phyloP scores from a whole-genome alignment of 2,888 invertebrate genomes.

The Cyclophora punctaria region DNA sequence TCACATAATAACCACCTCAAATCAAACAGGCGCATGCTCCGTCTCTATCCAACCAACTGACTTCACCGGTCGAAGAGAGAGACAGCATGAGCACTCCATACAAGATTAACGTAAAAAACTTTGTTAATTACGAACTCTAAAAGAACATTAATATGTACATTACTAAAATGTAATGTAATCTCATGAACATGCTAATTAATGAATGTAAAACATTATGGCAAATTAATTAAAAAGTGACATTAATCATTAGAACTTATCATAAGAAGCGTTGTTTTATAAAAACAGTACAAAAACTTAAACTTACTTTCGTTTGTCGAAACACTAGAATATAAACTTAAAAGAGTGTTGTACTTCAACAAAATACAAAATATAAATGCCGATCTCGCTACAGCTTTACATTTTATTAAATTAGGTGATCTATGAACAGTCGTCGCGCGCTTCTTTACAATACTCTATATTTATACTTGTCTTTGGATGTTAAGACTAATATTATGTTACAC shows the following conservation, averaged over 20 bases:
- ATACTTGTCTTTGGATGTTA: no score
- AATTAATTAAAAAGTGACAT: conserved; percentile 11
- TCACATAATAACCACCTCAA: no score
- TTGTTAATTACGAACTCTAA: no score
- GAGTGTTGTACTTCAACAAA: conserved; percentile 11
- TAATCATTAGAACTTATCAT: conserved; percentile 20
- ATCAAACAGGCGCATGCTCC: no score
- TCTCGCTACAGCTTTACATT: conserved; percentile 32
- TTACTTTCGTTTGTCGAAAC: conserved; percentile 8
- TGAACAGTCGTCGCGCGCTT: no score
- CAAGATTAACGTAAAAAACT: no score
- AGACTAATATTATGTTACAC: conserved; percentile 5
- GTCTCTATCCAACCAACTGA: no score
- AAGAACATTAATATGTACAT: neutral
- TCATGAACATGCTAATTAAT: no score
- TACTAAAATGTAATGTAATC: neutral
- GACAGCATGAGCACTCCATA: no score
- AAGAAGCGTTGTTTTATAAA: conserved; percentile 1
- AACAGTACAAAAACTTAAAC: conserved; percentile 19
- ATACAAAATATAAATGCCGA: conserved; percentile 49
- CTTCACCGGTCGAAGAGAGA: no score
- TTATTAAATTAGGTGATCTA: conserved; percentile 2
- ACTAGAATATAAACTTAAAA: conserved; percentile 9
- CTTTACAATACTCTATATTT: conserved; percentile 7
- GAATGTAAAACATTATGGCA: conserved; percentile 1